Conservation (phyloP, 2,888 invertebrate species). For the Antheraea yamamai region DNA sequence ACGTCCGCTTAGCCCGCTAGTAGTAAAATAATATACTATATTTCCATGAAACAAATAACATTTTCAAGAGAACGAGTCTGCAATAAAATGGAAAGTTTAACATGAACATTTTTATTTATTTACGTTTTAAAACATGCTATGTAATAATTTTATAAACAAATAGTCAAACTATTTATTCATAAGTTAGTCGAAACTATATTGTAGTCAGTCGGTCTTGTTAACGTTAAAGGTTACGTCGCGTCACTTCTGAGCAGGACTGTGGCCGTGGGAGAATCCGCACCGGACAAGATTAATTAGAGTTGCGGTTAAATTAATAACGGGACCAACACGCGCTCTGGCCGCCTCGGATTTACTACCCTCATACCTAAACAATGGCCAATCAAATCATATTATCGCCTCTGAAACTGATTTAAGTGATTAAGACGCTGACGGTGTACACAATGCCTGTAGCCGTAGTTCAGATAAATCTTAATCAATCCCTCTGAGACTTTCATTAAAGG, state of each 20-base stretch:
- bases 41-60: too few species aligned
- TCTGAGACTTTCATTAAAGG: slow-evolving; percentile 6
- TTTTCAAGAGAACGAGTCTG: too few species aligned
- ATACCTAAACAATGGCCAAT: slow-evolving; percentile 50
- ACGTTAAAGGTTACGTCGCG: not conserved
- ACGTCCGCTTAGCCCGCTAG: too few species aligned
- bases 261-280: slow-evolving; percentile 65
- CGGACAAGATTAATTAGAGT: slow-evolving; percentile 77
- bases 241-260: slow-evolving; percentile 15
- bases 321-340: slow-evolving; percentile 58
- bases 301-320: slow-evolving; percentile 76
- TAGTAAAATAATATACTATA: too few species aligned
- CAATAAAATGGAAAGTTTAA: too few species aligned
- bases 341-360: slow-evolving; percentile 38
- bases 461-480: slow-evolving; percentile 6
- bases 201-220: not conserved
- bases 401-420: slow-evolving; percentile 23
- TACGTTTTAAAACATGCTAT: not conserved
- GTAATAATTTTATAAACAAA: not conserved
- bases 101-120: not conserved
- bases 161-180: not conserved
- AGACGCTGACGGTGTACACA: slow-evolving; percentile 17
- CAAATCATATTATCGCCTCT: slow-evolving; percentile 49
- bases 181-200: not conserved
- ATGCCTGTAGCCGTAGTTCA: slow-evolving; percentile 15